These are phyloP conservation scores for Heteropelma amictum DNA, from an alignment of 2,888 invertebrate genomes.

Conservation along the genomic window DNA sequence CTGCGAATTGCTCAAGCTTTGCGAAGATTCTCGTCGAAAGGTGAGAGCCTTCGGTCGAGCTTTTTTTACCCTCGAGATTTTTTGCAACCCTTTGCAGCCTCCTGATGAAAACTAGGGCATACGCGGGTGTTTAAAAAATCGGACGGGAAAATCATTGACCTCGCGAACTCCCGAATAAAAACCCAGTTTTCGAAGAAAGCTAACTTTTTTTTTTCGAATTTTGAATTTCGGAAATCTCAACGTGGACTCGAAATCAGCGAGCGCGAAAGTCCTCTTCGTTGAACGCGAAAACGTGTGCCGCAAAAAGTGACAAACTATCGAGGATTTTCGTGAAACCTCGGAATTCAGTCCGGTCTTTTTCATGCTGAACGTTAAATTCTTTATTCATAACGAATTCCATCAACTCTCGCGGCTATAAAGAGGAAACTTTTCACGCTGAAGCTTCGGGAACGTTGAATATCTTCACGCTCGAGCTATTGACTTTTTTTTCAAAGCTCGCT, in stretches of 20 bases:
- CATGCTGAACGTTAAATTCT: slow-evolving; percentile 14
- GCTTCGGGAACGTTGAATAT: slow-evolving; percentile 13
- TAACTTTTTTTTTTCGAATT: neutral
- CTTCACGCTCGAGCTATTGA: slow-evolving; percentile 15
- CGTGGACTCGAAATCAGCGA: no score
- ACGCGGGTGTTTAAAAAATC: no score
- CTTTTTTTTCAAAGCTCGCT: neutral
- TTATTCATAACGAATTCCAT: slow-evolving; percentile 40
- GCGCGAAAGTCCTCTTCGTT: no score
- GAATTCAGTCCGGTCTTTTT: slow-evolving; percentile 16
- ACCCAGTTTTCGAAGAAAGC: no score
- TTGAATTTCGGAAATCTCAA: no score
- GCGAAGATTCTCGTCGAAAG: slow-evolving; percentile 48
- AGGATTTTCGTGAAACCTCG: slow-evolving; percentile 4
- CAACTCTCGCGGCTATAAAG: slow-evolving; percentile 15
- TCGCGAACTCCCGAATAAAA: no score
- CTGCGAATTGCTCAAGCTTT: slow-evolving; percentile 53
- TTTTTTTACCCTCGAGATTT: neutral
- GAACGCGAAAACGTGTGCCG: no score
- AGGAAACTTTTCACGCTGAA: slow-evolving; percentile 39
- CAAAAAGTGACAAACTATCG: no score
- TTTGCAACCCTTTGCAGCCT: no score
- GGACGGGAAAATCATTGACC: no score
- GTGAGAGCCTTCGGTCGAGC: slow-evolving; percentile 25
- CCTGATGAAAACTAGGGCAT: no score